Evolutionary conservation across 92 coral and sea anemone genomes (phyloP).

Genomic region (Umimayanthus kanabou): DNA sequence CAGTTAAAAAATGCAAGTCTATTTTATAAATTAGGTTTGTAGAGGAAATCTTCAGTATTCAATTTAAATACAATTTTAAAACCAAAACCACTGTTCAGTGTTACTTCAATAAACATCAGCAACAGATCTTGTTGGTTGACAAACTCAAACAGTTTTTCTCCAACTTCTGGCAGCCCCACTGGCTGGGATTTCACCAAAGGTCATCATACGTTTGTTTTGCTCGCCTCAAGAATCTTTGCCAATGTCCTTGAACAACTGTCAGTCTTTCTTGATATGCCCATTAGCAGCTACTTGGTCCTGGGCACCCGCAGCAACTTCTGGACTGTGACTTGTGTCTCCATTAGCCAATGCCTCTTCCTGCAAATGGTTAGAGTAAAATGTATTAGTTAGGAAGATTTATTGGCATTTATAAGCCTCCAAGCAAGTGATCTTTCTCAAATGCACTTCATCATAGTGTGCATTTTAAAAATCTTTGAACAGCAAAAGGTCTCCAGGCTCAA

Average conservation of each 20-base stretch:
- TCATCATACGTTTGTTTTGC: slow-evolving; percentile 60
- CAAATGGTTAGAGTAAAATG: background rate
- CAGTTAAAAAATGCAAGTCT: background rate
- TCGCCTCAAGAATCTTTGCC: background rate
- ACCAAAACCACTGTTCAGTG: background rate
- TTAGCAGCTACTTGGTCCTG: slow-evolving; percentile 32
- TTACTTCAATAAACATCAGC: background rate
- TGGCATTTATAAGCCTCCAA: background rate
- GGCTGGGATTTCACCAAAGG: slow-evolving; percentile 70
- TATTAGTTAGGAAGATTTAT: background rate
- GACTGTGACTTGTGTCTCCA: slow-evolving; percentile 27
- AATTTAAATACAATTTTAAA: background rate
- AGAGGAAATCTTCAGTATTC: background rate
- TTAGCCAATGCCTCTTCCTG: slow-evolving; percentile 36
- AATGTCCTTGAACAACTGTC: background rate
- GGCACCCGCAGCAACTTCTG: slow-evolving; percentile 26
- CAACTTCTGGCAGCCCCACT: slow-evolving; percentile 63
- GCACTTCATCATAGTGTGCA: too few relatives aligned
- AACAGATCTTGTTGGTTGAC: slow-evolving; percentile 17
- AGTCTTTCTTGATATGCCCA: slow-evolving; percentile 48
- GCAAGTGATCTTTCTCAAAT: background rate
- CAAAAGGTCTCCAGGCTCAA: background rate
- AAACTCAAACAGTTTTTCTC: slow-evolving; percentile 51
- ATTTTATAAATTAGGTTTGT: background rate
- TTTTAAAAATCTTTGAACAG: background rate